These are phyloP conservation scores for Microcebus jonahi DNA, from an alignment of 2,113 vertebrate genomes.

Conservation along the genomic window DNA sequence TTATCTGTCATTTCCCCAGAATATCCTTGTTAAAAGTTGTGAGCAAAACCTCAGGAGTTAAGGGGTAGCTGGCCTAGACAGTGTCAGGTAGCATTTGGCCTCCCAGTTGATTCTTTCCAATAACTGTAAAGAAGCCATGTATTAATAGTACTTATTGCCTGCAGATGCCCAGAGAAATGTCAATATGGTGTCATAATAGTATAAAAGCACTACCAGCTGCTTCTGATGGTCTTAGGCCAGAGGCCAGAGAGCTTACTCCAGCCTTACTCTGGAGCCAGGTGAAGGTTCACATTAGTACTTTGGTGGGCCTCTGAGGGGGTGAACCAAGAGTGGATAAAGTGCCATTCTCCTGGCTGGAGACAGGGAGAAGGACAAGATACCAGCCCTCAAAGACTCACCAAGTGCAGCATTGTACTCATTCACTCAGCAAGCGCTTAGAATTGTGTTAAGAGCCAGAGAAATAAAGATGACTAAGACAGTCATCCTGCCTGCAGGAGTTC, in stretches of 20 bases:
- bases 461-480: constrained; percentile 49
- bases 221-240: not conserved
- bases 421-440: not conserved
- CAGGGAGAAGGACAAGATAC: not conserved
- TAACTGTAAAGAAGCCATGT: constrained; percentile 33
- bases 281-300: not conserved
- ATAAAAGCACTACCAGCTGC: not conserved
- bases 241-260: not conserved
- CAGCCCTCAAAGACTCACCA: not conserved
- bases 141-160: not conserved
- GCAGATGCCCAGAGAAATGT: not conserved
- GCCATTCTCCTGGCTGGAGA: not conserved
- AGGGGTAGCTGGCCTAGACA: not conserved
- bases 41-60: constrained; percentile 2
- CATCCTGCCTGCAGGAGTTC: constrained; percentile 14
- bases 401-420: not conserved
- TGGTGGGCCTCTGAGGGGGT: not conserved
- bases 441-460: constrained; percentile 30
- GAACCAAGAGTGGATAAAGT: not conserved
- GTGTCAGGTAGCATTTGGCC: not conserved
- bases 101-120: constrained; percentile 27
- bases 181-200: not conserved
- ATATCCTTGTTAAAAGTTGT: constrained; percentile 44
- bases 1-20: constrained; percentile 59
- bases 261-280: not conserved